These are phyloP conservation scores for Hippasteria phrygiana DNA, from an alignment of 53 echinoderm and acorn worm species.

Conservation along the genomic window DNA sequence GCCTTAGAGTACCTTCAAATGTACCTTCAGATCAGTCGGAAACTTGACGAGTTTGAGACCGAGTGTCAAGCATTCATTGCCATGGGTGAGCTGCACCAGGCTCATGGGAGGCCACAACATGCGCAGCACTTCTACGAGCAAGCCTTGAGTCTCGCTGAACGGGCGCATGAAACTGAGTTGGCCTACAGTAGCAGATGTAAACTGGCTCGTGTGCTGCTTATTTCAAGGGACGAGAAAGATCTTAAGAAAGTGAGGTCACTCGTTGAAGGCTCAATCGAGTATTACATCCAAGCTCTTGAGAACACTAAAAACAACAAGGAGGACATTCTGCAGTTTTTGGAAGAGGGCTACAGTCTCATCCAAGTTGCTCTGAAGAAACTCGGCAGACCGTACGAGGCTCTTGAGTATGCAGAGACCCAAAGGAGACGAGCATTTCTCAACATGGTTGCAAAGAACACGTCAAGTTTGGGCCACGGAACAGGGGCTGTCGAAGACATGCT, in stretches of 20 bases:
- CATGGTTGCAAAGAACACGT: conserved; percentile 26
- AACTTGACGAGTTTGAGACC: conserved; percentile 95
- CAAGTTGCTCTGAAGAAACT: conserved; percentile 83
- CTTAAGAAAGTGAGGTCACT: conserved; percentile 71
- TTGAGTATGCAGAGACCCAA: conserved; percentile 75
- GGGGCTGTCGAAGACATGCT: conserved; percentile 11
- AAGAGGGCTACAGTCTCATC: conserved; percentile 60
- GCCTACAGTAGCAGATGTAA: conserved; percentile 63
- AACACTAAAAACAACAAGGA: conserved; percentile 51
- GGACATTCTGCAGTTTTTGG: conserved; percentile 46
- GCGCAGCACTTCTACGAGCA: conserved; percentile 87
- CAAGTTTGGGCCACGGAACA: conserved; percentile 18
- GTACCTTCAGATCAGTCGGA: conserved; percentile 83
- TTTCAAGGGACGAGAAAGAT: conserved; percentile 73
- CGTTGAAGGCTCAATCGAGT: conserved; percentile 67
- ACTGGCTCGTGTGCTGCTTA: conserved; percentile 74
- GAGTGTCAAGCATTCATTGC: conserved; percentile 82
- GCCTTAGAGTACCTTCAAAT: conserved; percentile 80
- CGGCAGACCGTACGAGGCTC: conserved; percentile 65
- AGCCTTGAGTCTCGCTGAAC: conserved; percentile 78
- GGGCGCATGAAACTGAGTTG: conserved; percentile 55
- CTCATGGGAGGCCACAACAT: conserved; percentile 65
- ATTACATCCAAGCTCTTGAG: conserved; percentile 44
- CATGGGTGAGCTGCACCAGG: conserved; percentile 79
- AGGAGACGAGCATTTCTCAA: conserved; percentile 57